phyloP scores from a whole-genome alignment of 2,797 vertebrate genomes.

The Premnoplex brunnescens region DNA sequence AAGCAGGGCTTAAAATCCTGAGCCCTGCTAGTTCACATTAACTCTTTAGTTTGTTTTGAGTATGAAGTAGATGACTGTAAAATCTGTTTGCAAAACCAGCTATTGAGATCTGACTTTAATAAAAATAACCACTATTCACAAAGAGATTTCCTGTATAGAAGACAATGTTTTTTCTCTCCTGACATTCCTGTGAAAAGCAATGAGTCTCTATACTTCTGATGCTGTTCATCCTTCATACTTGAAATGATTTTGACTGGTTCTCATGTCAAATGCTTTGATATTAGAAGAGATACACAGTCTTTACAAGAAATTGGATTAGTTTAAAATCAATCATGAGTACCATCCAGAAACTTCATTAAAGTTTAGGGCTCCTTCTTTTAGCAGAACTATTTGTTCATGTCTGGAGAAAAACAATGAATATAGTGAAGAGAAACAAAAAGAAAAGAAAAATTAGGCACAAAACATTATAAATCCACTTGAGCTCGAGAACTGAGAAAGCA shows the following conservation, averaged over 20 bases:
- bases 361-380: background rate
- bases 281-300: background rate
- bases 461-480: background rate
- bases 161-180: background rate
- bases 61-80: background rate
- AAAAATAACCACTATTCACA: background rate
- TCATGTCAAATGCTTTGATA: background rate
- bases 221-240: background rate
- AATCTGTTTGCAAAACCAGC: background rate
- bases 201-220: background rate
- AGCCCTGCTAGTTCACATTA: background rate
- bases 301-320: background rate
- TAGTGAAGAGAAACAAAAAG: background rate
- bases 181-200: background rate
- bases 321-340: background rate
- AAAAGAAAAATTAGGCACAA: background rate
- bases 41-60: background rate
- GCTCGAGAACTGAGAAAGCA: background rate
- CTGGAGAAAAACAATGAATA: background rate
- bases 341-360: slow-evolving; percentile 7
- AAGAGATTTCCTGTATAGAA: background rate
- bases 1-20: background rate
- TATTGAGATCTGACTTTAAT: background rate
- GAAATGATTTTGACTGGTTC: background rate
- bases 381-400: slow-evolving; percentile 4